Percentiles rank a stretch among this genome's conserved stretches.
Conservation (phyloP, 2,888 invertebrate genomes). For the Tipula helvola region DNA sequence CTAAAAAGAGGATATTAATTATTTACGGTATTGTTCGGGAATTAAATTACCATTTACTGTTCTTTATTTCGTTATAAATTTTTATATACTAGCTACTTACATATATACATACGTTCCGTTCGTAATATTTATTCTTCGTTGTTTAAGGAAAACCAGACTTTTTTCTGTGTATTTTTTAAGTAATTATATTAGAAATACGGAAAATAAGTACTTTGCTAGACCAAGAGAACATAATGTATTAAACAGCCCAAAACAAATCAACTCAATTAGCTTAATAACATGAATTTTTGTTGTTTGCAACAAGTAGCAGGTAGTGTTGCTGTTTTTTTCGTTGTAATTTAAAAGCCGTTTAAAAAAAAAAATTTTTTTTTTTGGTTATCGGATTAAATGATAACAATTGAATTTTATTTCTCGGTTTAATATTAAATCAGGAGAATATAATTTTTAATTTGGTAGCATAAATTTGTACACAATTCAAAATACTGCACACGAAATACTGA, state of each 20-base stretch:
- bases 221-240: background rate
- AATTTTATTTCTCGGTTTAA: background rate
- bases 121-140: background rate
- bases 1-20: background rate
- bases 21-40: background rate
- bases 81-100: background rate
- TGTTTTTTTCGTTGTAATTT: background rate
- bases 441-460: background rate
- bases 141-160: background rate
- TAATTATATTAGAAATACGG: background rate
- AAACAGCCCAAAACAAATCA: background rate
- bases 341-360: background rate
- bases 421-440: background rate
- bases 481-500: background rate
- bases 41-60: background rate
- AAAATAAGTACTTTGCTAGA: background rate
- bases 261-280: background rate
- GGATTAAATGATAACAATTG: background rate
- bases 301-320: background rate
- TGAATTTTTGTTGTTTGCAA: background rate
- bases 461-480: background rate
- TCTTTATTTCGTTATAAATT: background rate
- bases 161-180: background rate
- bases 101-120: background rate
- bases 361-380: background rate